Percentiles rank a stretch among this genome's conserved stretches.
Evolutionary conservation across 2,888 invertebrate genomes (phyloP).

Genomic region (Rotaria macrura): DNA sequence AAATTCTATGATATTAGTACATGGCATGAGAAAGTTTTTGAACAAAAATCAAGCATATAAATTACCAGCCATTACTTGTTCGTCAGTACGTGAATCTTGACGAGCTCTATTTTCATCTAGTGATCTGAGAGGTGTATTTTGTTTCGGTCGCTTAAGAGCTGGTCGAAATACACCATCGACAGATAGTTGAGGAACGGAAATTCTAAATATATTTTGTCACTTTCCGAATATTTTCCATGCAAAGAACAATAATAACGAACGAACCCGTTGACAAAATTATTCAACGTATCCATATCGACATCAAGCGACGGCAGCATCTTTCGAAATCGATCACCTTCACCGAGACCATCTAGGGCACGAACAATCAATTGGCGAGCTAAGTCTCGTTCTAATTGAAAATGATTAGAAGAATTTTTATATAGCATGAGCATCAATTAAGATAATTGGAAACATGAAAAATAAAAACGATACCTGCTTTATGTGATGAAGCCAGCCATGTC

Average conservation of each 20-base stretch:
- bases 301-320: not conserved
- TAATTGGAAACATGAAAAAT: too few species aligned
- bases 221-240: not conserved
- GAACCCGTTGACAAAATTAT: not conserved
- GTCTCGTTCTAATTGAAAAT: not conserved
- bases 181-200: not conserved
- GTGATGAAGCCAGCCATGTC: not conserved
- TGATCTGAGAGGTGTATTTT: not conserved
- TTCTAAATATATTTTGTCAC: not conserved
- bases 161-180: not conserved
- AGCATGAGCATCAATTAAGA: too few species aligned
- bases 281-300: not conserved
- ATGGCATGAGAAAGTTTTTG: not conserved
- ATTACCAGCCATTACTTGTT: not conserved
- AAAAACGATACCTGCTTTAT: not conserved
- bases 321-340: slow-evolving; percentile 1
- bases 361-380: not conserved
- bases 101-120: not conserved
- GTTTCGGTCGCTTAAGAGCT: not conserved
- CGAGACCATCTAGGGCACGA: not conserved
- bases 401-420: too few species aligned
- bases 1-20: not conserved
- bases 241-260: not conserved
- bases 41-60: not conserved
- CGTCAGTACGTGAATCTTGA: not conserved